These are phyloP conservation scores for Drosophila baimaii DNA, from an alignment of 1,140 invertebrate species.

Conservation along the genomic window DNA sequence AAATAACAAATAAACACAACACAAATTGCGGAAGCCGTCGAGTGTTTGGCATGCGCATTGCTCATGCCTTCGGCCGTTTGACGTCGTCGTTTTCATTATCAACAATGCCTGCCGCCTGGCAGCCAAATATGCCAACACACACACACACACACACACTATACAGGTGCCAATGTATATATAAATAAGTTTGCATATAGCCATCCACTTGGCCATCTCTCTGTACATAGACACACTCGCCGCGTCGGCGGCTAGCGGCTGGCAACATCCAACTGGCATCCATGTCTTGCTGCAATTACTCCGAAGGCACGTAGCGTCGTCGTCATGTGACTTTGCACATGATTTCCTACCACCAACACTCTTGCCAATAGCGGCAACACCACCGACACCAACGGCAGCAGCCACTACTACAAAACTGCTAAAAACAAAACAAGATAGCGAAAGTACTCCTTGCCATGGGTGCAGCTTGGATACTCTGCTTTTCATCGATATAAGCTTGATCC, in stretches of 20 bases:
- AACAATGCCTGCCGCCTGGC: slow-evolving; percentile 42
- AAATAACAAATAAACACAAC: slow-evolving; percentile 9
- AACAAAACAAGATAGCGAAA: slow-evolving; percentile 54
- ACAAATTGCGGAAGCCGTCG: slow-evolving; percentile 56
- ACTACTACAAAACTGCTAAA: slow-evolving; percentile 34
- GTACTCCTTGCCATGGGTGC: background rate
- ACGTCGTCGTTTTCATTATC: slow-evolving; percentile 70
- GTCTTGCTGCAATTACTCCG: slow-evolving; percentile 72
- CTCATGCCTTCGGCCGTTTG: slow-evolving; percentile 49
- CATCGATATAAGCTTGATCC: too few relatives aligned
- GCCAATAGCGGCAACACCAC: slow-evolving; percentile 17
- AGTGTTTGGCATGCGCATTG: slow-evolving; percentile 63
- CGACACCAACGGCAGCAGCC: slow-evolving; percentile 47
- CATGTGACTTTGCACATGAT: slow-evolving; percentile 82
- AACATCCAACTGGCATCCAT: slow-evolving; percentile 57
- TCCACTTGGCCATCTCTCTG: slow-evolving; percentile 6
- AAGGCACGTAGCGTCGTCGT: slow-evolving; percentile 70
- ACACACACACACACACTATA: background rate
- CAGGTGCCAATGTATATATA: background rate
- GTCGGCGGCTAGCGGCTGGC: slow-evolving; percentile 4
- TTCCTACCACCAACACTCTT: slow-evolving; percentile 73
- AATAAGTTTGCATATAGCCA: slow-evolving; percentile 1
- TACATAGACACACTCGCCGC: slow-evolving; percentile 1
- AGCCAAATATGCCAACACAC: too few relatives aligned
- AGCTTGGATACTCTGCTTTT: slow-evolving; percentile 28